Conservation (phyloP, 2,888 invertebrate species). For the Helleia helle region DNA sequence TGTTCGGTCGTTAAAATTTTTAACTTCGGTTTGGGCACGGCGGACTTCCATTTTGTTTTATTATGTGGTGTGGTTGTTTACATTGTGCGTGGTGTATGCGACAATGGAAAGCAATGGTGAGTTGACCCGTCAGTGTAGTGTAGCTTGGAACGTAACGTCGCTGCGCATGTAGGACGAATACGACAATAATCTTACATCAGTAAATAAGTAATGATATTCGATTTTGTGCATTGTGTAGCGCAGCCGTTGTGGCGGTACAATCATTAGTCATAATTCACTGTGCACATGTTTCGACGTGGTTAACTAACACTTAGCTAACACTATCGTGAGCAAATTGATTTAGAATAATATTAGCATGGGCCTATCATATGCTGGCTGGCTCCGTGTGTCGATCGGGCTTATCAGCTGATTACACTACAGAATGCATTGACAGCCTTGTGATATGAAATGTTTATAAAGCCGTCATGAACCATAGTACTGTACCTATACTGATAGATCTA, state of each 20-base stretch:
- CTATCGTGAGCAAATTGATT: conserved; percentile 51
- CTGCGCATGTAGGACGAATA: conserved; percentile 64
- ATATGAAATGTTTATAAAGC: conserved; percentile 41
- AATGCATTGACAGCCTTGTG: conserved; percentile 36
- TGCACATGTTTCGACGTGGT: conserved; percentile 20
- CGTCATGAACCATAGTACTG: too few species aligned
- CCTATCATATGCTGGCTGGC: conserved; percentile 37
- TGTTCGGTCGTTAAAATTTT: conserved; percentile 55
- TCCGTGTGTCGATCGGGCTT: conserved; percentile 39
- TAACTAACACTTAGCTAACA: too few species aligned
- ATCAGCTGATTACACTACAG: conserved; percentile 63
- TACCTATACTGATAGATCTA: too few species aligned
- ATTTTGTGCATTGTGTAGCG: conserved; percentile 61
- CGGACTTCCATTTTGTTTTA: conserved; percentile 72
- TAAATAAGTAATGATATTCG: conserved; percentile 63
- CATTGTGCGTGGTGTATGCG: conserved; percentile 50
- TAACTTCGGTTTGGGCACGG: conserved; percentile 58
- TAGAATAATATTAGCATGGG: conserved; percentile 55
- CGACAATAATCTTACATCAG: conserved; percentile 61
- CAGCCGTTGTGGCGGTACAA: conserved; percentile 38
- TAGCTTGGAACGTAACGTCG: conserved; percentile 32
- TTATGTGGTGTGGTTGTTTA: conserved; percentile 68
- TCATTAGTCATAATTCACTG: conserved; percentile 30
- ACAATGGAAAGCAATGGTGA: conserved; percentile 69
- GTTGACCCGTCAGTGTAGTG: conserved; percentile 32